A percentile compares a stretch with the other conserved stretches of the same genome.
phyloP scores from a whole-genome alignment of 1,140 invertebrate genomes.

The Araneus ventricosus region DNA sequence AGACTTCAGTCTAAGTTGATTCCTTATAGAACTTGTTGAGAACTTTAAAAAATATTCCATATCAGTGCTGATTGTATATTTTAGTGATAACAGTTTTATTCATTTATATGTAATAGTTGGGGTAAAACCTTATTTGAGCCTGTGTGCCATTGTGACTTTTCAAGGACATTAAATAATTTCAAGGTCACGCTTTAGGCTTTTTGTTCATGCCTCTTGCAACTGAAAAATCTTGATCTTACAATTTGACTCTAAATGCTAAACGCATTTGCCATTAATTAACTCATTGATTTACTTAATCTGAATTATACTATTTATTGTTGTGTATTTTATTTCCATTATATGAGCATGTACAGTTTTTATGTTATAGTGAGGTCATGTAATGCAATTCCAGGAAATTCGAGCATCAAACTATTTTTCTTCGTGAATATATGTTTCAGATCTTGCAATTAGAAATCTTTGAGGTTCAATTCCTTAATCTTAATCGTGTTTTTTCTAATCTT shows the following conservation, averaged over 20 bases:
- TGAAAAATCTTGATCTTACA: neutral
- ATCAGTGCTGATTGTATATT: neutral
- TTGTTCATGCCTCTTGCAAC: neutral
- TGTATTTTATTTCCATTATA: neutral
- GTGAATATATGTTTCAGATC: too few species aligned
- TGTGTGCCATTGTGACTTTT: constrained; percentile 3
- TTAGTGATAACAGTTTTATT: neutral
- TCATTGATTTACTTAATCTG: constrained; percentile 17
- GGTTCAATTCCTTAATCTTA: too few species aligned
- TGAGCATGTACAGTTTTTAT: neutral
- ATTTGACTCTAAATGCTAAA: neutral
- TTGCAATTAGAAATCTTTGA: too few species aligned
- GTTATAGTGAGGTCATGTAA: neutral
- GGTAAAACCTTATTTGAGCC: neutral
- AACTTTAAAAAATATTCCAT: neutral
- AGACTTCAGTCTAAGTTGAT: too few species aligned
- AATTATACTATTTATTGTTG: constrained; percentile 19
- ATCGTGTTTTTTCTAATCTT: too few species aligned
- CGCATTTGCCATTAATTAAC: neutral
- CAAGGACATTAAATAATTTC: neutral
- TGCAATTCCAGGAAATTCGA: constrained; percentile 14
- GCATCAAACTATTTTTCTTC: neutral
- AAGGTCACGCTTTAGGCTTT: neutral
- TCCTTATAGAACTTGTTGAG: neutral
- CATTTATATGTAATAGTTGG: neutral